Conservation (phyloP, 2,113 vertebrate genomes). For the Cebus imitator region DNA sequence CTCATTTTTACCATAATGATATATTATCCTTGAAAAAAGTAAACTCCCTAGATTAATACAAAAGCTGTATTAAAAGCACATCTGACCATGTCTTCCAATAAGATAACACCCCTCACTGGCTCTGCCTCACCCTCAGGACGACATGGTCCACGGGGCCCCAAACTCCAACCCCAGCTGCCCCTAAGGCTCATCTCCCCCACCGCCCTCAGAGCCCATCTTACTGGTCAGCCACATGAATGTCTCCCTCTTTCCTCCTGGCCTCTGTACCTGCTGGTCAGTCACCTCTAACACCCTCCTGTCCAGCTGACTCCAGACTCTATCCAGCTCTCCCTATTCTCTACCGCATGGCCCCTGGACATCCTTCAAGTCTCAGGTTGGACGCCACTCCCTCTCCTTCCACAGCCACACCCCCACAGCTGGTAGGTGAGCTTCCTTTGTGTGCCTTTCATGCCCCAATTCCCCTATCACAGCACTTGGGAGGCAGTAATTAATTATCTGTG, state of each 20-base stretch:
- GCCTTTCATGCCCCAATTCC: background rate
- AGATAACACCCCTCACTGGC: background rate
- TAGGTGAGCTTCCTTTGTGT: background rate
- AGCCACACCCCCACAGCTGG: background rate
- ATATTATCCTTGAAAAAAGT: background rate
- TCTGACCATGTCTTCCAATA: background rate
- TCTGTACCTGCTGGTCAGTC: background rate
- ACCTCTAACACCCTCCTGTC: background rate
- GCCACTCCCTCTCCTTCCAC: background rate
- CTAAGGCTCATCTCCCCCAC: background rate
- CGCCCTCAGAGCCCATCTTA: background rate
- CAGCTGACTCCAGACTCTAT: background rate
- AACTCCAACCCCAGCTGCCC: background rate
- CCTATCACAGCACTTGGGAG: background rate
- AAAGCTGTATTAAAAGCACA: background rate
- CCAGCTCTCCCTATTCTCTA: too few relatives aligned
- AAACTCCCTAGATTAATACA: background rate
- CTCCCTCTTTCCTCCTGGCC: background rate
- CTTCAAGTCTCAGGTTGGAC: background rate
- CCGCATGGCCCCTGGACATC: rapidly evolving
- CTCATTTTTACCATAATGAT: background rate
- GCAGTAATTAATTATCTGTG: background rate
- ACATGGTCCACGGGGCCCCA: background rate
- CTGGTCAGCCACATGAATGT: background rate
- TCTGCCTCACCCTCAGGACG: background rate